Evolutionary conservation across 1,140 invertebrate species (phyloP).

Genomic region (Stegodyphus dumicola): DNA sequence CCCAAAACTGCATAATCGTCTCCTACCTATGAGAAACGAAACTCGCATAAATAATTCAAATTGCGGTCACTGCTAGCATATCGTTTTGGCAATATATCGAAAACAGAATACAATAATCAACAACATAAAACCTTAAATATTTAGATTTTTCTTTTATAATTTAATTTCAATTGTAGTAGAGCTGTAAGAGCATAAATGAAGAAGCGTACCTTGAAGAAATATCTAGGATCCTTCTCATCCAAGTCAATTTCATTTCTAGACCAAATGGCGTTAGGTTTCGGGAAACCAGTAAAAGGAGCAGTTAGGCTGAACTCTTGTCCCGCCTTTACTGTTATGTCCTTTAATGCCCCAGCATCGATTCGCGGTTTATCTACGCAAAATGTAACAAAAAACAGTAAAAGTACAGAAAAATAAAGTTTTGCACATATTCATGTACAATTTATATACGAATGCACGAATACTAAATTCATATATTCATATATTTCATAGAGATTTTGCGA

Average conservation of each 20-base stretch:
- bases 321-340: constrained; percentile 95
- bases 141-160: too few relatives aligned
- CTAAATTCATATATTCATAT: too few relatives aligned
- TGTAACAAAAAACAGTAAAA: background rate
- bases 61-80: too few relatives aligned
- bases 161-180: too few relatives aligned
- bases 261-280: constrained; percentile 93
- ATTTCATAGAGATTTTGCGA: too few relatives aligned
- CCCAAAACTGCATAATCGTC: constrained; percentile 90
- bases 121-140: too few relatives aligned
- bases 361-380: constrained; percentile 83
- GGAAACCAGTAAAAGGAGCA: constrained; percentile 94
- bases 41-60: too few relatives aligned
- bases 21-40: constrained; percentile 73
- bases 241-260: constrained; percentile 74
- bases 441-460: constrained; percentile 70
- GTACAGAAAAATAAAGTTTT: background rate
- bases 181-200: too few relatives aligned
- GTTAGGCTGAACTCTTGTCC: constrained; percentile 97
- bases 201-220: constrained; percentile 77
- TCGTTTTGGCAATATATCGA: too few relatives aligned
- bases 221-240: constrained; percentile 79
- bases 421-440: background rate
- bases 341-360: constrained; percentile 90
- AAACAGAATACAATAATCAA: too few relatives aligned